These are phyloP conservation scores for Mobula hypostoma DNA, from an alignment of 2,113 vertebrate species.

Conservation along the genomic window DNA sequence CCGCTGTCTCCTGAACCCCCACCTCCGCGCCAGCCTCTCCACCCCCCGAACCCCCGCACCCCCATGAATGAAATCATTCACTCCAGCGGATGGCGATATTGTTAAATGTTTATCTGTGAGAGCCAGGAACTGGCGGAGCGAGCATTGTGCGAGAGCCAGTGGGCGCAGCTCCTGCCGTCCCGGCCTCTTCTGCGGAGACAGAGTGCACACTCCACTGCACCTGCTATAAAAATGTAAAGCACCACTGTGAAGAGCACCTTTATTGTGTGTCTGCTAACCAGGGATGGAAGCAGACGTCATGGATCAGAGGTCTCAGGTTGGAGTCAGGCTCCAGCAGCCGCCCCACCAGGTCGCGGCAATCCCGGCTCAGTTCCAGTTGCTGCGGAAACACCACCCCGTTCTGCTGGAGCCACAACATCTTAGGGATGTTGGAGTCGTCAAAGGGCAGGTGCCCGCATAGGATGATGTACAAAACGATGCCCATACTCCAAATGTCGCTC, in stretches of 20 bases:
- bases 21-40: too few relatives aligned
- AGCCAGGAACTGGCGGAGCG: neutral
- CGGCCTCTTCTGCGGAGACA: neutral
- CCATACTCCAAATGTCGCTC: slow-evolving; percentile 57
- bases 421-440: slow-evolving; percentile 53
- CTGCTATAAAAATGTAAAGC: neutral
- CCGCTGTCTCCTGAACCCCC: too few relatives aligned
- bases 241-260: slow-evolving; percentile 21
- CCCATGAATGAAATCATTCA: neutral
- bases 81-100: neutral
- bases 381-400: slow-evolving; percentile 49
- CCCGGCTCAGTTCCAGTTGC: slow-evolving; percentile 51
- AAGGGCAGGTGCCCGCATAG: slow-evolving; percentile 59
- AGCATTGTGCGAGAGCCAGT: too few relatives aligned
- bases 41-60: neutral
- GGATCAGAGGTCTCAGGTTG: slow-evolving; percentile 51
- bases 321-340: slow-evolving; percentile 55
- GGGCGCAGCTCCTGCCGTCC: too few relatives aligned
- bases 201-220: too few relatives aligned
- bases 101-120: neutral
- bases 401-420: slow-evolving; percentile 60
- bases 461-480: slow-evolving; percentile 56
- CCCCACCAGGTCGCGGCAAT: slow-evolving; percentile 57
- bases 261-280: slow-evolving; percentile 54
- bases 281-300: slow-evolving; percentile 54